Base-by-base conservation (phyloP, 2,888 invertebrate species). In the Ditylenchus weischeri region DNA sequence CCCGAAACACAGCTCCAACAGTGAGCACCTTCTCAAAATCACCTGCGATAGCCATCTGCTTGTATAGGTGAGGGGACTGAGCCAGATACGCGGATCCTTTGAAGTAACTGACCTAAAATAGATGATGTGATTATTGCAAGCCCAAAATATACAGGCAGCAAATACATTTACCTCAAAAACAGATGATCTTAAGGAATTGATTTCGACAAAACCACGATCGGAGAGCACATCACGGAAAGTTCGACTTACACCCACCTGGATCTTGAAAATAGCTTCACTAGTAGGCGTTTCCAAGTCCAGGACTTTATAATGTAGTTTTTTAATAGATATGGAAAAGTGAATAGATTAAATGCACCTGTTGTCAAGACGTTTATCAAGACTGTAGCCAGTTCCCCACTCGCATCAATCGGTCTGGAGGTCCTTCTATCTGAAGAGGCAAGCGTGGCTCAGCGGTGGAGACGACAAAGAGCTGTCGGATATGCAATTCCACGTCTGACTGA, bases 1-100 rank as follows among this genome's bases (percentile, higher is more conserved):
- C n/a, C n/a, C n/a, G 88, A 85, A 99, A 99, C 65, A 99, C 95
- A 76, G 83, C 74, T 21, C 86, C 86, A 35, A 86, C 82, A 4
- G 86, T 86, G 79, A 83, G 86, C 19, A 83, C 83, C 89, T 91
- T 77, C 75, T 94, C 94, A 83, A 99, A 96, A 85, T 98, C 98
- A 11, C 91, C 92, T 0, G 95, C 93, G 73, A 99, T 95, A 0
- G 96, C 95, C 98, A 99, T 98, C 88, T 99, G 98, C 84, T 99
- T 98, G 86, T 98, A 99, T 0, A 98, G 88, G 84, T 98, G 98
- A 0, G 98, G 98, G 70, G 95, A 95, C 85, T 99, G 98, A 0
- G 98, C 98, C 75, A 98, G 87, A 84, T 92, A 99, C 0, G 98
- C 98, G 0, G 90, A 90, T 64, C 87, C 88, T 87, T 93, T 93